These are phyloP conservation scores for Neodiprion lecontei DNA, from an alignment of 1,140 invertebrate genomes.

Conservation along the genomic window DNA sequence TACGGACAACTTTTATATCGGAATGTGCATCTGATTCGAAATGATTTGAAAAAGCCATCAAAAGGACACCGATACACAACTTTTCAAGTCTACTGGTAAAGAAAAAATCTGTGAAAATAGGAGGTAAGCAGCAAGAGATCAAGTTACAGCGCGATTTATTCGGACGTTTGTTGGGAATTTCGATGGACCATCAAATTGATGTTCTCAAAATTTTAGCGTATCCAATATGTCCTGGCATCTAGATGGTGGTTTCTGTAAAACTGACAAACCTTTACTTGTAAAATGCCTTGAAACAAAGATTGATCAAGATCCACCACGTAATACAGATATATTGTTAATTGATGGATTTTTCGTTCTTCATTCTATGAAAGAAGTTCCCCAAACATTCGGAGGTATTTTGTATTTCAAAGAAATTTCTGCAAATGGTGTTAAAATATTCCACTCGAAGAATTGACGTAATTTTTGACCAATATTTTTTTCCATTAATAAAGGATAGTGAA, in stretches of 20 bases:
- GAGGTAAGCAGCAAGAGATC: conserved; percentile 15
- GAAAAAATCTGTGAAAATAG: conserved; percentile 21
- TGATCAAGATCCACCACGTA: conserved; percentile 25
- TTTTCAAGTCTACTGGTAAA: conserved; percentile 18
- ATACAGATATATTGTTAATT: conserved; percentile 29
- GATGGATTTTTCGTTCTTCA: conserved; percentile 32
- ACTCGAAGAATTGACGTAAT: neutral
- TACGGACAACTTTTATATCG: conserved; percentile 27
- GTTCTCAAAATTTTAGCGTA: conserved; percentile 31
- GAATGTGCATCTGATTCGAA: conserved; percentile 25
- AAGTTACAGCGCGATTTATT: conserved; percentile 29
- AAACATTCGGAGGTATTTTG: too few relatives aligned
- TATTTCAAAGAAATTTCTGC: too few relatives aligned
- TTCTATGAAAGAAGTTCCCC: neutral
- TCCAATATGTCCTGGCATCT: conserved; percentile 27
- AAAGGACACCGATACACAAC: conserved; percentile 17
- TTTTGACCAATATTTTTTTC: conserved; percentile 4
- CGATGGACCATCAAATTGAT: conserved; percentile 31
- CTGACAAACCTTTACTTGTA: conserved; percentile 21
- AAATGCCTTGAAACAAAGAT: conserved; percentile 21
- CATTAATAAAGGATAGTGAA: conserved; percentile 24
- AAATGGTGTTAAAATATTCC: neutral
- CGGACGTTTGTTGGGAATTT: conserved; percentile 29
- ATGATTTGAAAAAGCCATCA: conserved; percentile 29
- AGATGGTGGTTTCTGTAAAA: conserved; percentile 23